Conservation (phyloP, 1,140 invertebrate species). For the Drosophila auraria region DNA sequence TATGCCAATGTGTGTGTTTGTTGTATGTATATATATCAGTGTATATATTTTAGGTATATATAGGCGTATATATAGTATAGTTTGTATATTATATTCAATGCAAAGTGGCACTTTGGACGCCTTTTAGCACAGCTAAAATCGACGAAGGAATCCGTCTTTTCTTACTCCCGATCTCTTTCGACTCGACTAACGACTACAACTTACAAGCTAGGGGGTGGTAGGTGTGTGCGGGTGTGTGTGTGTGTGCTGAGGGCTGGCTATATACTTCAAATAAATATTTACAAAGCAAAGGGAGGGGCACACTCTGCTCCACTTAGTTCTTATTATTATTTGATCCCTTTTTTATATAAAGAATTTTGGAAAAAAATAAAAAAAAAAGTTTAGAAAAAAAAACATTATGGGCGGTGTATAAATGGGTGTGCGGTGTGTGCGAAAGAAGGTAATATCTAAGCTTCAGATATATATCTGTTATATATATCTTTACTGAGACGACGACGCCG, state of each 20-base stretch:
- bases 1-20: slow-evolving; percentile 19
- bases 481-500: slow-evolving; percentile 32
- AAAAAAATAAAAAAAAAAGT: slow-evolving; percentile 48
- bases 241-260: slow-evolving; percentile 32
- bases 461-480: slow-evolving; percentile 3
- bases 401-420: slow-evolving; percentile 9
- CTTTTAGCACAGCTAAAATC: slow-evolving; percentile 75
- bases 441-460: slow-evolving; percentile 37
- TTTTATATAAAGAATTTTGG: slow-evolving; percentile 7
- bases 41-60: slow-evolving; percentile 40
- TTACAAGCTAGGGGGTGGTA: slow-evolving; percentile 41
- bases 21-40: slow-evolving; percentile 26
- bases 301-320: slow-evolving; percentile 11
- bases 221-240: slow-evolving; percentile 25
- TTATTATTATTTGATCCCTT: background rate
- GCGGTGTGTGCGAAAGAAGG: background rate
- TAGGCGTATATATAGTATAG: slow-evolving; percentile 32
- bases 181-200: slow-evolving; percentile 49
- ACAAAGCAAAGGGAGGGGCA: slow-evolving; percentile 59
- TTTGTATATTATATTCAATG: slow-evolving; percentile 52
- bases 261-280: slow-evolving; percentile 79
- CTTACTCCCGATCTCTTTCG: slow-evolving; percentile 15
- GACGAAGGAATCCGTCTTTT: slow-evolving; percentile 35
- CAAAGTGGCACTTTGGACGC: slow-evolving; percentile 60
- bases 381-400: slow-evolving; percentile 18